phyloP scores from a whole-genome alignment of 1,140 invertebrate genomes.

The Propsilocerus akamusi region DNA sequence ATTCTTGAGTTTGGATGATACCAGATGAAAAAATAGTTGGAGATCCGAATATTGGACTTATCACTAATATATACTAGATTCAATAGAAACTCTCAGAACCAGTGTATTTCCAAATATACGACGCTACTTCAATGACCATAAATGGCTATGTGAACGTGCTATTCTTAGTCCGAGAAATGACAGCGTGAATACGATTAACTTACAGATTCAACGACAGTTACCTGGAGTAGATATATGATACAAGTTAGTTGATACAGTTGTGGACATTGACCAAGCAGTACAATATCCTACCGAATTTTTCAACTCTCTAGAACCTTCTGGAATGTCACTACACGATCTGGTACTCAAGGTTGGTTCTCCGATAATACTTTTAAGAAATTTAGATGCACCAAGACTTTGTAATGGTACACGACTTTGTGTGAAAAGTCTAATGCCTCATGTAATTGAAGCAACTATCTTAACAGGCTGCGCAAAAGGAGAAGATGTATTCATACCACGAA shows the following conservation, averaged over 20 bases:
- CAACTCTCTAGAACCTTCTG: constrained; percentile 21
- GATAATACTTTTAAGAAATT: constrained; percentile 22
- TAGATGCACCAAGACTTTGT: constrained; percentile 24
- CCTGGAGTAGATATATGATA: constrained; percentile 14
- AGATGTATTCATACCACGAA: too few species aligned
- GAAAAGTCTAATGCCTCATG: constrained; percentile 21
- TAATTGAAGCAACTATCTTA: constrained; percentile 27
- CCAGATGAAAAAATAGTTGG: too few species aligned
- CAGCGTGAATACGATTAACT: constrained; percentile 19
- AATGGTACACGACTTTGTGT: constrained; percentile 25
- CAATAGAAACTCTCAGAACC: constrained; percentile 19
- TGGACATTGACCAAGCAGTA: constrained; percentile 17
- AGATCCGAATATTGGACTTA: too few species aligned
- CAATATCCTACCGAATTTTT: constrained; percentile 26
- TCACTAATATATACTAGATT: too few species aligned
- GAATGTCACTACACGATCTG: constrained; percentile 21
- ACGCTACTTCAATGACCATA: constrained; percentile 21
- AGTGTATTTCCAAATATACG: constrained; percentile 21
- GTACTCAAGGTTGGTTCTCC: constrained; percentile 22
- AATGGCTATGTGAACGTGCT: constrained; percentile 16
- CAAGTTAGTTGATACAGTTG: constrained; percentile 21
- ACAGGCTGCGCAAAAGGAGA: too few species aligned
- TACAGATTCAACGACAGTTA: constrained; percentile 14
- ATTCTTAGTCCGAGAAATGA: constrained; percentile 19
- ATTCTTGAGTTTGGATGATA: constrained; percentile 67